A percentile compares a stretch with the other conserved stretches of the same genome.
These are phyloP conservation scores for Pipistrellus pygmaeus DNA, from an alignment of 2,797 vertebrate genomes.

Conservation along the genomic window DNA sequence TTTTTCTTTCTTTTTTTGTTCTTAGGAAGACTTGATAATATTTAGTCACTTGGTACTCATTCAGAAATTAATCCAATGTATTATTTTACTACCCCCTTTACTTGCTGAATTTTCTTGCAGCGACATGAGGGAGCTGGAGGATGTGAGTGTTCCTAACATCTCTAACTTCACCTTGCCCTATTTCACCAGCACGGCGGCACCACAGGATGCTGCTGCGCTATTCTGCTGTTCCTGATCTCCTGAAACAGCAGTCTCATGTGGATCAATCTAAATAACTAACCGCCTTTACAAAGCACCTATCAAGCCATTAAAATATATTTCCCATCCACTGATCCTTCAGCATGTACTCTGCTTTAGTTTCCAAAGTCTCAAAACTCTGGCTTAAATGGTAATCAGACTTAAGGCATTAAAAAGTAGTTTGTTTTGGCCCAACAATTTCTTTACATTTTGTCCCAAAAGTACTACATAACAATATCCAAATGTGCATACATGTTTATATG, in stretches of 20 bases:
- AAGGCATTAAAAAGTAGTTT: constrained; percentile 42
- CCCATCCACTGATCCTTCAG: neutral
- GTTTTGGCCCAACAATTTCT: neutral
- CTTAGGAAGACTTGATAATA: neutral
- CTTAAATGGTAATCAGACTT: neutral
- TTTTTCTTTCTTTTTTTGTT: neutral
- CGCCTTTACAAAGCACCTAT: neutral
- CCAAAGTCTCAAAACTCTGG: constrained; percentile 8
- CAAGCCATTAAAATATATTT: neutral
- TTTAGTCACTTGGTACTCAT: neutral
- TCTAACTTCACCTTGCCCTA: neutral
- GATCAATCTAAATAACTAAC: neutral
- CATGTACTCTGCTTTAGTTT: neutral
- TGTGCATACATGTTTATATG: neutral
- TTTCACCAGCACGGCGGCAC: neutral
- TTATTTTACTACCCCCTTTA: neutral
- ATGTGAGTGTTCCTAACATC: neutral
- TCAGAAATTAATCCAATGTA: constrained; percentile 33
- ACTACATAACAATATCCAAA: neutral
- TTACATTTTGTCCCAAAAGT: neutral
- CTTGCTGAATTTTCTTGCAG: neutral
- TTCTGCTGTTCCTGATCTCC: neutral
- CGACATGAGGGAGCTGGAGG: neutral
- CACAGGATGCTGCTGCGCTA: neutral
- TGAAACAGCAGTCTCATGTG: neutral